Evolutionary conservation across 2,113 vertebrate species (phyloP).

Genomic region (Xiphias gladius): DNA sequence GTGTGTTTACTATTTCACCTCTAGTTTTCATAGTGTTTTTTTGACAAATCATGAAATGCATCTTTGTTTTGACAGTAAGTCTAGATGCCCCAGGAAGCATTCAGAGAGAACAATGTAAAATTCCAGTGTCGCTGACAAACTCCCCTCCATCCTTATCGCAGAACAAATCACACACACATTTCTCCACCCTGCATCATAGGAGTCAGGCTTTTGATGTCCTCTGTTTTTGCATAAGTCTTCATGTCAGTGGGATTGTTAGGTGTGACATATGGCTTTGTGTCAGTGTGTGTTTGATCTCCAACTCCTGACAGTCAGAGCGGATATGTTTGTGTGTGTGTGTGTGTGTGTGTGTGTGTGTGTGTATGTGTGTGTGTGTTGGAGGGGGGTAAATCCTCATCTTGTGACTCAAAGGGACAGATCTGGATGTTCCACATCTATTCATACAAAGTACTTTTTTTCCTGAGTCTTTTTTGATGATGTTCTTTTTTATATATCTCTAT

Average conservation of each 20-base stretch:
- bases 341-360: constrained; percentile 51
- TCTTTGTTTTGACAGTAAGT: constrained; percentile 35
- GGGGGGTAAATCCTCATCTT: constrained; percentile 31
- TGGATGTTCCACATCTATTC: constrained; percentile 15
- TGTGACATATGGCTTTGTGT: constrained; percentile 75
- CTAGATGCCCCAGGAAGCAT: constrained; percentile 19
- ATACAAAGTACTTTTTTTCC: constrained; percentile 11
- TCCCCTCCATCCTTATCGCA: constrained; percentile 37
- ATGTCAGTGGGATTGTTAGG: constrained; percentile 39
- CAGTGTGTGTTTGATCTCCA: constrained; percentile 69
- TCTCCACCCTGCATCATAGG: constrained; percentile 53
- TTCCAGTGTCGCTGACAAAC: constrained; percentile 54
- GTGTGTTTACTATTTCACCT: not conserved
- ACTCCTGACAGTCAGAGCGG: constrained; percentile 62
- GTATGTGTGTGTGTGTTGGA: constrained; percentile 23
- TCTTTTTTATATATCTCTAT: constrained; percentile 30
- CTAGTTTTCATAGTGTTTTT: not conserved
- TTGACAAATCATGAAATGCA: constrained; percentile 17
- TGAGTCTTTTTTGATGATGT: constrained; percentile 20
- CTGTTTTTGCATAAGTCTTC: constrained; percentile 36
- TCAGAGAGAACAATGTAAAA: constrained; percentile 58
- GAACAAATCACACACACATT: constrained; percentile 68
- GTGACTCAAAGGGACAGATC: constrained; percentile 42
- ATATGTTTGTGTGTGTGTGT: constrained; percentile 48
- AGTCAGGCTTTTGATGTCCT: constrained; percentile 64